Base-by-base conservation (phyloP, 2,113 vertebrate species). In the Tautogolabrus adspersus region DNA sequence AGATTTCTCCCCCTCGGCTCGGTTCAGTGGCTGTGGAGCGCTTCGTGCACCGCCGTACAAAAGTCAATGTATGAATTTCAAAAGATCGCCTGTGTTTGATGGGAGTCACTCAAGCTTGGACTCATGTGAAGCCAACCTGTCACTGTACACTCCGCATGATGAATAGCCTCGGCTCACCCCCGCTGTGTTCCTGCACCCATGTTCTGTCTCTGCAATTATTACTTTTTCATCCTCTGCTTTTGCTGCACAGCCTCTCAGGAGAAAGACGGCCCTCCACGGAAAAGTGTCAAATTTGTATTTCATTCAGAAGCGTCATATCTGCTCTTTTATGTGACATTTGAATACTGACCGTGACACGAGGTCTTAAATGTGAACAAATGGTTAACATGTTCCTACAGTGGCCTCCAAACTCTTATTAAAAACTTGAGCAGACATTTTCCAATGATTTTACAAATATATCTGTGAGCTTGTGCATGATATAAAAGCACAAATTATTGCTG, bases 61-160 rank as follows among this genome's bases (percentile, higher is more conserved):
- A 70, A 92, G 94, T 92, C 81, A 89, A 84, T 90, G 80, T 81
- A 84, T 91, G 71, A 82, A 91, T 94, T 89, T 89, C 81, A 91
- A 89, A 84, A 91, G 81, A 87, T 81, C 88, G 81, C 71, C 75
- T 76, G 78, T 52, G 66, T 86, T 77, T 89, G 85, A 83, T 86
- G 55, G 82, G 89, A 91, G 83, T 92, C 88, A 85, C 75, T 94
- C 84, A 84, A 67, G 80, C 89, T 87, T 82, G 62, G 81, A 90
- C 78, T 84, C 73, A 56, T 72, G 75, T 72, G 71, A 70, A 79
- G 66, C 77, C 0, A 66, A 60, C 44, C 75, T 79, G 84, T 82
- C 87, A 68, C 61, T 11, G 59, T 12, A 19, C 54, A 67, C 75
- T 77, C 75, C 38, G 16, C 60, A 26, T 80, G 85, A 86, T 76